Evolutionary conservation across 2,113 vertebrate genomes (phyloP), one percentile per base, ranked within the genome.

Genomic region (Ptilorrhoa leucosticta): DNA sequence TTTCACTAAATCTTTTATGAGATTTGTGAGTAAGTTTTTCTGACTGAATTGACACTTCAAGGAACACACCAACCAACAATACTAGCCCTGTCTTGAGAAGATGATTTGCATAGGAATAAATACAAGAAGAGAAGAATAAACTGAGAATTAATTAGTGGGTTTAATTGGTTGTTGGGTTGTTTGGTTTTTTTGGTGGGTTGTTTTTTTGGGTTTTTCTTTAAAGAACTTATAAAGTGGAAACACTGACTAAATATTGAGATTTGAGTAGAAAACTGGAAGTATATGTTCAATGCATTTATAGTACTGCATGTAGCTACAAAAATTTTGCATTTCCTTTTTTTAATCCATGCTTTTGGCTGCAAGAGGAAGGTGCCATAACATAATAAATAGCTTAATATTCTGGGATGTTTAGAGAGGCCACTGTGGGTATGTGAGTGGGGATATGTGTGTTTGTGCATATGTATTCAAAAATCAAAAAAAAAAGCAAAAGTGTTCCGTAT

Each of bases 121-220:
- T 66, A 40, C 21, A 57, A 27, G 6, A 60, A 31, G 40, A 51
- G 6, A 50, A 50, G 7, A 68, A 64, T 22, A 60, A 69, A 33
- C 10, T 7, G 60, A 40, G 15, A 57, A 61, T 82, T 72, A 58
- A 16, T 30, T 77, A 69, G 13, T 33, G 27, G 7, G 2, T 51
- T 75, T 50, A 83, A 37, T 47, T 69, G 26, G 4, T 44, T 54
- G 3, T 60, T 60, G n/a, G 7, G 8, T 60, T 44, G 5, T 54
- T 61, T 40, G 8, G 0, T 0, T 22, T 53, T 65, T 71, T 47
- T 28, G 5, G 2, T 54, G 24, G 3, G 10, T n/a, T 69, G 7
- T 4, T 69, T 56, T 79, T 6, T 66, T 13, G 7, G 24, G 13
- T 15, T 48, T 71, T 50, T 51, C 21, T 53, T 20, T 30, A 30